These are phyloP conservation scores for Gadus chalcogrammus DNA, from an alignment of 2,113 vertebrate genomes.

Conservation along the genomic window DNA sequence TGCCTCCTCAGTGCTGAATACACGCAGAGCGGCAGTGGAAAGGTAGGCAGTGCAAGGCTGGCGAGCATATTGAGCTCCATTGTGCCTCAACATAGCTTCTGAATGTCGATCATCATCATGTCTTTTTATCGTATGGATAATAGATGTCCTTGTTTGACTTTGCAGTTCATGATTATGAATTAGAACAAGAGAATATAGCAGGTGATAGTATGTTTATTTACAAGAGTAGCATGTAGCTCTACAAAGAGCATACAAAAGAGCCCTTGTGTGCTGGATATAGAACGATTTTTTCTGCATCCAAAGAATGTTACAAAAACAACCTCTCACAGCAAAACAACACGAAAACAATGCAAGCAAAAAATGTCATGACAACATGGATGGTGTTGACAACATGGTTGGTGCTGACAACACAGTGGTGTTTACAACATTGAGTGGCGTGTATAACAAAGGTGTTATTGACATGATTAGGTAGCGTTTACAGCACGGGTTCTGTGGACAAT, in stretches of 20 bases:
- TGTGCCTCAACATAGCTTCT: slow-evolving; percentile 17
- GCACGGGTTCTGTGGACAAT: too few species aligned
- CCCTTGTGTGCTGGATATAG: neutral
- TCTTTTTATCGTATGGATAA: slow-evolving; percentile 7
- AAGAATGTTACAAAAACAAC: neutral
- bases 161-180: neutral
- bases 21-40: neutral
- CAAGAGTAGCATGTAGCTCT: neutral
- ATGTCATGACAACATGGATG: neutral
- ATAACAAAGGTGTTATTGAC: too few species aligned
- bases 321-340: neutral
- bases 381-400: neutral
- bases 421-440: too few species aligned
- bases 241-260: slow-evolving; percentile 1
- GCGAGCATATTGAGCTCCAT: slow-evolving; percentile 30
- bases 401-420: too few species aligned
- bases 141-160: slow-evolving; percentile 11
- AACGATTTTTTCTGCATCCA: neutral
- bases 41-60: slow-evolving; percentile 15
- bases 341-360: neutral
- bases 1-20: slow-evolving; percentile 14
- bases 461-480: neutral
- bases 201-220: slow-evolving; percentile 24
- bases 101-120: slow-evolving; percentile 17
- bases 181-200: neutral